Base-by-base conservation (phyloP, 2,888 invertebrate genomes). In the Taenaris catops region DNA sequence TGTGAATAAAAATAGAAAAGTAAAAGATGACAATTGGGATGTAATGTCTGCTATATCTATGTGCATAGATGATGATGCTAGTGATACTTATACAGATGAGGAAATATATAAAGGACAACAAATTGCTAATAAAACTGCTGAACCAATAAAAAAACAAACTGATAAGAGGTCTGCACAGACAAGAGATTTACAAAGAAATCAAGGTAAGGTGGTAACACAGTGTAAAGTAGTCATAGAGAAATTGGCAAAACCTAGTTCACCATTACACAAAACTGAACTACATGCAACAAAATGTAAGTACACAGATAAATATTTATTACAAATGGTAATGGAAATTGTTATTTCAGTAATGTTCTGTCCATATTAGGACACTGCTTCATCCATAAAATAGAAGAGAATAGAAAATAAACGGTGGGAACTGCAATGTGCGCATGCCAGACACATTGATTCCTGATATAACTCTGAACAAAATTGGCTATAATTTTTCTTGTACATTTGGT, bases 61-160 rank as follows among this genome's bases (percentile, higher is more conserved):
- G 35, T 64, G 62, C 38, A 63, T 71, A 21, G 56, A 61, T 42
- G 61, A 64, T 24, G 53, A 71, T 49, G 52, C 49, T 4, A 81
- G 81, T 57, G 78, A 80, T 28, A 80, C 80, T 33, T 84, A 54
- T 38, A 80, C 84, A 26, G 84, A 84, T 64, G 83, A 84, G 46
- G 81, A 83, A 51, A 69, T 71, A 54, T 70, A 79, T 48, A 44
- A 51, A 40, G 34, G 28, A 8, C 39, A 25, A 17, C 29, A 50
- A 41, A 33, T 47, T 32, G 25, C 46, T 37, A 10, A 44, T 29
- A 41, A 23, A 14, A 27, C 21, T 44, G 44, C 21, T 34, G 36
- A 11, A 10, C 6, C 41, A 39, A 16, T 14, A 8, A 37, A 16
- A 3, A 34, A 44, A 19, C 4, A 40, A 18, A 4, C n/a, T 12